A percentile compares a stretch with the other conserved stretches of the same genome.
Conservation (phyloP, 2,113 vertebrate species). For the Xiphorhynchus elegans region DNA sequence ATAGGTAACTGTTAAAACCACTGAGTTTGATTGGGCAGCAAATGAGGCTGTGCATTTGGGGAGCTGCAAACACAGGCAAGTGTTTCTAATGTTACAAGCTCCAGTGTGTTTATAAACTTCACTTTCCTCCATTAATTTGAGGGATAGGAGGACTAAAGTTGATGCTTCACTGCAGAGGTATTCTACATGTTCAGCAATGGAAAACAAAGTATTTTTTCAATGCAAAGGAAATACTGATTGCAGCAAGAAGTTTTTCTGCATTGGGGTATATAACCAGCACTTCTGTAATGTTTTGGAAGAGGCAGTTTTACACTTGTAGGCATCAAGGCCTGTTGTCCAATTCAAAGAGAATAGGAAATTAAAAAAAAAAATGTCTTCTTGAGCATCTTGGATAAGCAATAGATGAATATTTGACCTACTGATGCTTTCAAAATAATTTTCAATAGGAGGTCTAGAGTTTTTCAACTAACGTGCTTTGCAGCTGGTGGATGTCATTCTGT, state of each 20-base stretch:
- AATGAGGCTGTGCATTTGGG: slow-evolving; percentile 63
- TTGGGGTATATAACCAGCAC: background rate
- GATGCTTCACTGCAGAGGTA: background rate
- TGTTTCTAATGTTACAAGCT: slow-evolving; percentile 6
- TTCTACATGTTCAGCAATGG: background rate
- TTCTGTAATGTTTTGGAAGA: background rate
- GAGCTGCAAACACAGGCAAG: slow-evolving; percentile 20
- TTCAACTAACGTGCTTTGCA: background rate
- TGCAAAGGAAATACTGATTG: background rate
- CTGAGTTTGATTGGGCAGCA: slow-evolving; percentile 60
- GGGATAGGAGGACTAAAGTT: background rate
- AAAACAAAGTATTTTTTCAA: background rate
- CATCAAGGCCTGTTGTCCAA: background rate
- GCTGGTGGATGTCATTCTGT: background rate
- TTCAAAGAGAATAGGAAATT: background rate
- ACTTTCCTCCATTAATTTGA: slow-evolving; percentile 18
- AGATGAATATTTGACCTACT: background rate
- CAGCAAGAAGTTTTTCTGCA: background rate
- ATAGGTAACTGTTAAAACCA: slow-evolving; percentile 47
- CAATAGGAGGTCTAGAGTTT: background rate
- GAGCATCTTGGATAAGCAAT: background rate
- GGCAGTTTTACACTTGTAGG: background rate
- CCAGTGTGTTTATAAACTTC: slow-evolving; percentile 33
- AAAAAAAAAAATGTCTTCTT: background rate
- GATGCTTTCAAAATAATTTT: background rate